phyloP scores from a whole-genome alignment of 2,113 vertebrate genomes.

The Centropus unirufus region DNA sequence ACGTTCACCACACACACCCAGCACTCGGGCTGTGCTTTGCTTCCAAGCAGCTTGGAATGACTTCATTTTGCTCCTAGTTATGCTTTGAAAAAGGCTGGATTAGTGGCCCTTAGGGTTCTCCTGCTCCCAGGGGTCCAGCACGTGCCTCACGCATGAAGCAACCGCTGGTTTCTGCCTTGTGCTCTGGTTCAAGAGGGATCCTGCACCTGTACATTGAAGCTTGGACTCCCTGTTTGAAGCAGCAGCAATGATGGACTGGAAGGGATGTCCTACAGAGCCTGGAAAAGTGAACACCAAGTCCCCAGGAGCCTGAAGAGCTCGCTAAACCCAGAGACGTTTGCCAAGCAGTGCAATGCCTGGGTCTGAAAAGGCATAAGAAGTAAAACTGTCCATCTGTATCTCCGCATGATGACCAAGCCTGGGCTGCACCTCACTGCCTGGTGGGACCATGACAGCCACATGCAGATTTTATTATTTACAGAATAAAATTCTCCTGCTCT shows the following conservation, averaged over 20 bases:
- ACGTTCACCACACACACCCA: not conserved
- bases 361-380: not conserved
- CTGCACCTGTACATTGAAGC: not conserved
- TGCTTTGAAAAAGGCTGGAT: not conserved
- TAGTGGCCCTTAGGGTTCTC: not conserved
- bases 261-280: not conserved
- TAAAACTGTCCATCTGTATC: not conserved
- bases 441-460: not conserved
- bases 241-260: not conserved
- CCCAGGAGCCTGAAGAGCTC: not conserved
- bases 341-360: not conserved
- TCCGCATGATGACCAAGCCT: not conserved
- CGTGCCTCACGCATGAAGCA: not conserved
- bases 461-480: not conserved
- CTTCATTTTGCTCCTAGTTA: conserved; percentile 3
- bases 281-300: not conserved
- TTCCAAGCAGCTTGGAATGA: not conserved
- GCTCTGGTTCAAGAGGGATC: not conserved
- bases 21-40: not conserved
- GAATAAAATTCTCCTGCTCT: conserved; percentile 6
- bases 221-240: not conserved
- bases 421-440: not conserved
- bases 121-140: not conserved
- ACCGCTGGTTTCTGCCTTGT: not conserved
- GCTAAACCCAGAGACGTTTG: not conserved